A percentile compares a stretch with the other conserved stretches of the same genome.
These are phyloP conservation scores for Phortica variegata DNA, from an alignment of 1,140 invertebrate genomes.

Conservation along the genomic window DNA sequence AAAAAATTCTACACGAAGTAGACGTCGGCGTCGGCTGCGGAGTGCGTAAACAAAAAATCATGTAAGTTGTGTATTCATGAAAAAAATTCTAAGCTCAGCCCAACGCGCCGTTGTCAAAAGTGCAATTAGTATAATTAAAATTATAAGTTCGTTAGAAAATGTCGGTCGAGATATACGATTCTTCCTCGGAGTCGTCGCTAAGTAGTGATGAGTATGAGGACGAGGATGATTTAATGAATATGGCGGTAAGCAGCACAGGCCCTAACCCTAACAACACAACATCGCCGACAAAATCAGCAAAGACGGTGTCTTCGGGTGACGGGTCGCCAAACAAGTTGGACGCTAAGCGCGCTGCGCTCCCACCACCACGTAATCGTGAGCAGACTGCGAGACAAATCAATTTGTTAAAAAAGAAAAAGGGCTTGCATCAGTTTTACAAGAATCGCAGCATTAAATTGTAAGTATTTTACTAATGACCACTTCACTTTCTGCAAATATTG, in stretches of 20 bases:
- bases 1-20: no score
- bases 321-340: neutral
- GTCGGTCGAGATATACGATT: constrained; percentile 35
- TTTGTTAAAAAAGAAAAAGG: constrained; percentile 6
- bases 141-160: no score
- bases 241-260: constrained; percentile 28
- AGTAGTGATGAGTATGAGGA: constrained; percentile 43
- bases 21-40: no score
- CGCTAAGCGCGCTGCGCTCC: neutral
- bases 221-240: constrained; percentile 37
- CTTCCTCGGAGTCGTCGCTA: constrained; percentile 28
- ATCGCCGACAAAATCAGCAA: constrained; percentile 3
- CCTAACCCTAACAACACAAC: constrained; percentile 6
- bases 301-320: neutral
- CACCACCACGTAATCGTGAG: constrained; percentile 13
- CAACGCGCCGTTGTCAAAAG: no score
- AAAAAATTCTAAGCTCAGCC: no score
- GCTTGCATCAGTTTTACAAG: constrained; percentile 22
- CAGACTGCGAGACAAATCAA: constrained; percentile 14
- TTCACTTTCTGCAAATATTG: neutral
- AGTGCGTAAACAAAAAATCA: no score
- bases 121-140: no score
- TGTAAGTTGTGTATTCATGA: no score
- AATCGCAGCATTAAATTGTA: constrained; percentile 33
- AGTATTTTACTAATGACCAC: neutral